Evolutionary conservation across 2,888 invertebrate genomes (phyloP).

Genomic region (Sarcophaga subvicina): DNA sequence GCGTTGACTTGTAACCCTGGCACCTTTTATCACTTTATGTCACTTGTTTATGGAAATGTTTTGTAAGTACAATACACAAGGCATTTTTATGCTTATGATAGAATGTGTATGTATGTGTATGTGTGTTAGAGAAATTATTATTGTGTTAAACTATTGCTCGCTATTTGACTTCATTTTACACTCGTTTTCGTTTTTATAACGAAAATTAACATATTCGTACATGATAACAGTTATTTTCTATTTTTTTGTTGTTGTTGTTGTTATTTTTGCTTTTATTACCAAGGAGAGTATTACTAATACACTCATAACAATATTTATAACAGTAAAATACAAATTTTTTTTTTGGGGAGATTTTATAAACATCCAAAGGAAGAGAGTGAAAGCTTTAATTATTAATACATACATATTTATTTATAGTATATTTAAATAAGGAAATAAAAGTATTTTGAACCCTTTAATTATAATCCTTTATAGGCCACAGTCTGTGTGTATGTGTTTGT

Average conservation of each 20-base stretch:
- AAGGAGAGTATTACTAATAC: slow-evolving; percentile 22
- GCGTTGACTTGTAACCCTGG: slow-evolving; percentile 81
- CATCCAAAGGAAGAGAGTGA: background rate
- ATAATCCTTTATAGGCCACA: slow-evolving; percentile 27
- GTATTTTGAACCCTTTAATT: slow-evolving; percentile 65
- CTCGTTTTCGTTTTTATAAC: slow-evolving; percentile 57
- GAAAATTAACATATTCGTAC: slow-evolving; percentile 68
- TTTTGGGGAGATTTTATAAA: background rate
- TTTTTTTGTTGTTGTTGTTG: background rate
- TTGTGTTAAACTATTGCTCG: slow-evolving; percentile 1
- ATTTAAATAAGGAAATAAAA: background rate
- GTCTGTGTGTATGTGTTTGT: background rate
- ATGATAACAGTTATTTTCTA: slow-evolving; percentile 63
- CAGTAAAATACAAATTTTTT: background rate
- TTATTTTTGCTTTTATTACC: slow-evolving; percentile 56
- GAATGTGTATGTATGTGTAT: too few relatives aligned
- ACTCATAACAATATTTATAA: slow-evolving; percentile 5
- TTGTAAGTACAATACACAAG: background rate
- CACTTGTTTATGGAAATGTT: slow-evolving; percentile 34
- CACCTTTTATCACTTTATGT: slow-evolving; percentile 67
- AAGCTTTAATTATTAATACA: background rate
- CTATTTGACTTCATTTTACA: slow-evolving; percentile 8
- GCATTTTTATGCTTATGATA: background rate
- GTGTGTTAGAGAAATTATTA: background rate
- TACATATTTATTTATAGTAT: background rate